Base-by-base conservation (phyloP, 1,140 invertebrate species). In the Pseudomyrmex concolor region DNA sequence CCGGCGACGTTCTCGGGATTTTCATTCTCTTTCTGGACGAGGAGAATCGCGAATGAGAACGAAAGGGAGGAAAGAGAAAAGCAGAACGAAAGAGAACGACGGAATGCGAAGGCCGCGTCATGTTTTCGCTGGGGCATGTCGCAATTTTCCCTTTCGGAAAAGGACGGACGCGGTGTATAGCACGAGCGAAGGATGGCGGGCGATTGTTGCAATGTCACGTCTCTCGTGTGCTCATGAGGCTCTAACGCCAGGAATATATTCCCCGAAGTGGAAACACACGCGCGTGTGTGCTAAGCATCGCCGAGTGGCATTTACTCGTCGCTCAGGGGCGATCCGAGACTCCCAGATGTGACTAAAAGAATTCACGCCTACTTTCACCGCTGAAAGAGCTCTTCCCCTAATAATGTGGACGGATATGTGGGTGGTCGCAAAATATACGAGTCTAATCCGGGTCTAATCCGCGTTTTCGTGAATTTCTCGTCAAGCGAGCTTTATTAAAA, bases 141-240 rank as follows among this genome's bases (percentile, higher is more conserved):
- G 86, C 86, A 87, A 87, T 87, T 87, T 87, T 87, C 86, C 86
- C 86, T 83, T 87, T 87, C 86, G 86, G 76, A 63, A 86, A 86
- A 87, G 85, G 85, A 87, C 85, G 71, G 57, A 51, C 34, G 5
- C 34, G 43, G 59, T 19, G 60, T 51, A 70, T 50, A 13, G 74
- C 17, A 50, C n/a, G 72, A 43, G 63, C 45, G 60, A 22, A 34
- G 55, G 71, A 73, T 62, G 54, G 15, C 10, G 19, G 81, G 17
- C 80, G 85, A 87, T 86, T 87, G 86, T 86, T 84, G 66, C 72
- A 84, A 78, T 62, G 86, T 87, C 86, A 87, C 86, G 85, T 86
- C 25, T 43, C 62, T 67, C 73, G 34, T 54, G 60, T 45, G 80
- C 80, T 84, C 60, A 86, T 72, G 85, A 84, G 78, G 71, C 80